phyloP scores from a whole-genome alignment of 2,888 invertebrate genomes.

The Actias luna region DNA sequence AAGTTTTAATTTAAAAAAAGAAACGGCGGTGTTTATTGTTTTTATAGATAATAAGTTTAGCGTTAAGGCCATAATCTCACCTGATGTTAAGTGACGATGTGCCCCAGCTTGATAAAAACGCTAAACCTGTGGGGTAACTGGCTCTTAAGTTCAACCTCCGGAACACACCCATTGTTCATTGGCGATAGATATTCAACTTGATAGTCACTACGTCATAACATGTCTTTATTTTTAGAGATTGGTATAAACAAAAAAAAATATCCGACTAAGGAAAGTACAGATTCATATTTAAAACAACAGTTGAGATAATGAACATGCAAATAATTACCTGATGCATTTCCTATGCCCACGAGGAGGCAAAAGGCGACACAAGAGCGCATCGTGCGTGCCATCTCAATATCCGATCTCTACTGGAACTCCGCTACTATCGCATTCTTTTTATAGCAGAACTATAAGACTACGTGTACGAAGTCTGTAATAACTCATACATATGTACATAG shows the following conservation, averaged over 20 bases:
- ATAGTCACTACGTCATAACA: neutral
- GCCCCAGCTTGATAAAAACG: too few relatives aligned
- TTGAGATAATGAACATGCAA: neutral
- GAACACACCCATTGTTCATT: too few relatives aligned
- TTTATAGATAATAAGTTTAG: too few relatives aligned
- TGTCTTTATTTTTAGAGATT: neutral
- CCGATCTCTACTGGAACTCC: slow-evolving; percentile 46
- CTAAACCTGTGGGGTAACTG: too few relatives aligned
- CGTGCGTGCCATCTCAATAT: slow-evolving; percentile 52
- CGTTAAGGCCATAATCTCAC: too few relatives aligned
- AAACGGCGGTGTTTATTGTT: too few relatives aligned
- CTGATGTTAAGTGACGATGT: too few relatives aligned
- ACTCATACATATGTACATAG: slow-evolving; percentile 44
- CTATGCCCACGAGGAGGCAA: slow-evolving; percentile 39
- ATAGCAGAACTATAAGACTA: slow-evolving; percentile 57
- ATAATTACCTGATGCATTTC: slow-evolving; percentile 48
- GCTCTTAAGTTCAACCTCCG: too few relatives aligned
- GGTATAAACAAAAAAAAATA: neutral
- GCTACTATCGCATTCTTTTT: slow-evolving; percentile 57
- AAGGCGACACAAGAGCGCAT: slow-evolving; percentile 45
- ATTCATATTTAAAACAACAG: slow-evolving; percentile 14
- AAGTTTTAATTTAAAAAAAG: too few relatives aligned
- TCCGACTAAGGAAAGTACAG: slow-evolving; percentile 1
- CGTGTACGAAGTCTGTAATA: slow-evolving; percentile 52
- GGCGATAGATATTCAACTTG: too few relatives aligned